phyloP scores from a whole-genome alignment of 2,797 vertebrate species.

The Pseudotriccus pelzelni region DNA sequence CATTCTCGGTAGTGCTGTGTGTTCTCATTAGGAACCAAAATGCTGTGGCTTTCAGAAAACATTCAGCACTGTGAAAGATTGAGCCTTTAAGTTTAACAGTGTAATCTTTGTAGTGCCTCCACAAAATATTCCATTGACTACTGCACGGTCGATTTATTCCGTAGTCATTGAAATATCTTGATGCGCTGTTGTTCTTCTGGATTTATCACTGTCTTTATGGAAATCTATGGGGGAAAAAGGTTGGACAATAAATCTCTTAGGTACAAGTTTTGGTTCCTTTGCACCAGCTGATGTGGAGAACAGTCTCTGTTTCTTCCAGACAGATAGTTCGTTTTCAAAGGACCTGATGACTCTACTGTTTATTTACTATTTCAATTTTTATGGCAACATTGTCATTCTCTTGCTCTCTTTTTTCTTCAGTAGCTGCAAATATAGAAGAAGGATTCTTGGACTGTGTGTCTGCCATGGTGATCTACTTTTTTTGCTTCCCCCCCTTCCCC shows the following conservation, averaged over 20 bases:
- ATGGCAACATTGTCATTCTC: neutral
- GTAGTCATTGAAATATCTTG: neutral
- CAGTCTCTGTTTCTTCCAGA: neutral
- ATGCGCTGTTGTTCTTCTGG: neutral
- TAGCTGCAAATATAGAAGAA: neutral
- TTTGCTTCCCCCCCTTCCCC: neutral
- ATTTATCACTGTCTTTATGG: neutral
- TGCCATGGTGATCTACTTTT: neutral
- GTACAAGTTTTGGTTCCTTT: neutral
- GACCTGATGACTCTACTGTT: neutral
- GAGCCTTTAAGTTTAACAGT: neutral
- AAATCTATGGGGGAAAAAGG: neutral
- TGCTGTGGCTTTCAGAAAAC: neutral
- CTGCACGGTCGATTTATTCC: neutral
- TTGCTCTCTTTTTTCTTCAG: neutral
- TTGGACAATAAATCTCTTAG: neutral
- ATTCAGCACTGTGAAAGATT: neutral
- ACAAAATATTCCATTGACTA: neutral
- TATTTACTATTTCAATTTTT: neutral
- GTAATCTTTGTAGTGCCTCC: neutral
- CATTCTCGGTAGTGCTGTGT: neutral
- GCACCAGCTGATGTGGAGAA: neutral
- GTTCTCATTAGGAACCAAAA: neutral
- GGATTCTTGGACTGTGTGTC: neutral
- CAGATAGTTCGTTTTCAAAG: neutral